phyloP scores from a whole-genome alignment of 2,797 vertebrate species.

The Perodicticus potto region DNA sequence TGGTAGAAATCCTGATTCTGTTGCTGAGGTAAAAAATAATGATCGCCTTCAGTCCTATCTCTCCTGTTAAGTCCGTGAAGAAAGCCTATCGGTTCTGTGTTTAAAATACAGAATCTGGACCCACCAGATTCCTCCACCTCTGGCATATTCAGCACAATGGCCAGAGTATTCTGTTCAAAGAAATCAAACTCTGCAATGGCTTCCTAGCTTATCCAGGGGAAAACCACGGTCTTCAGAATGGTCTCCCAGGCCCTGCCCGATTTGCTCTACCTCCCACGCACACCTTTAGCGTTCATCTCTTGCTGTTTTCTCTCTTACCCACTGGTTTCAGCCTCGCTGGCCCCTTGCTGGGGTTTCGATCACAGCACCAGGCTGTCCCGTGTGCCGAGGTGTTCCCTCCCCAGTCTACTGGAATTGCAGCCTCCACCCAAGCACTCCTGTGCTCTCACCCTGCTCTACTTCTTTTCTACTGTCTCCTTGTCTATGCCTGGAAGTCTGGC shows the following conservation, averaged over 20 bases:
- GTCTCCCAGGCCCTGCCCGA: background rate
- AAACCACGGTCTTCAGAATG: background rate
- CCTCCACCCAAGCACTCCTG: background rate
- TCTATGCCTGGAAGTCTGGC: background rate
- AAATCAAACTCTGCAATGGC: background rate
- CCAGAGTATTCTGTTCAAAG: background rate
- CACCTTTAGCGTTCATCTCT: background rate
- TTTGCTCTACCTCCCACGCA: background rate
- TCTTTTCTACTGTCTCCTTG: background rate
- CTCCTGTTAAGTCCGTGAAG: conserved; percentile 6
- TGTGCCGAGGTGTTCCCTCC: background rate
- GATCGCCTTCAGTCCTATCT: background rate
- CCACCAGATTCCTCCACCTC: background rate
- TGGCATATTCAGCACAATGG: background rate
- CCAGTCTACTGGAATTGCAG: background rate
- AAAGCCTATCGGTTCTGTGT: conserved; percentile 29
- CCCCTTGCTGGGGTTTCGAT: background rate
- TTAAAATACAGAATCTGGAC: background rate
- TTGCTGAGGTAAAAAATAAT: conserved; percentile 14
- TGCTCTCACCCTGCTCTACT: background rate
- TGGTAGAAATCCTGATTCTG: background rate
- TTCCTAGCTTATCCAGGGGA: background rate
- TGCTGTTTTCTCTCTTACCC: background rate
- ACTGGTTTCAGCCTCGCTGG: background rate
- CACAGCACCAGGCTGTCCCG: background rate